Evolutionary conservation across 2,888 invertebrate species (phyloP), one percentile per base, ranked within the genome.

Genomic region (Holacanthella duospinosa): DNA sequence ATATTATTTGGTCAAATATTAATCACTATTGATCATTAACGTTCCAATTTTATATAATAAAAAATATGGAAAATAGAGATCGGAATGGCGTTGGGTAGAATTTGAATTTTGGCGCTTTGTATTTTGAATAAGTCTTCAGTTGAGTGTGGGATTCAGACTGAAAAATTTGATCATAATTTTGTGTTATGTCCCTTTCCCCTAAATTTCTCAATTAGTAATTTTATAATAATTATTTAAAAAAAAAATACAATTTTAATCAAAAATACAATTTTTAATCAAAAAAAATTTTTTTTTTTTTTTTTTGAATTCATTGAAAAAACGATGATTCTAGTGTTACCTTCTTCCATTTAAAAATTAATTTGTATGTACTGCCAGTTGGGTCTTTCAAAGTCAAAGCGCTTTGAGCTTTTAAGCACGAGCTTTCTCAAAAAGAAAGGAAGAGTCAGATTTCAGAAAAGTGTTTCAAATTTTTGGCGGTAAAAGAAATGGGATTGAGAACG

Each of bases 341-440:
- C 16, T 36, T 36, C 36, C 36, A 6, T 36, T 36, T 16, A 6
- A 12, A 21, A 48, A 21, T 48, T 48, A 21, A 55, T 62, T 64
- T 58, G 58, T 59, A 54, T 56, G 64, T 62, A 65, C 65, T 67
- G 65, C 65, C 67, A 67, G 67, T 64, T 60, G 64, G 63, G 67
- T 67, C 67, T 67, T 67, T 67, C 67, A 67, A 61, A 65, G 67
- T 64, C 67, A 65, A 67, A 48, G 48, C 21, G 48, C 48, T 48
- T 48, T 48, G 48, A 48, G 48, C 48, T 48, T 48, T 48, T 48
- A 21, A 48, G 48, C 48, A 48, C 48, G 48, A 48, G 48, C 48
- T 48, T 48, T 48, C 21, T 48, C 21, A n/a, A 36, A 6, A 36
- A 36, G 16, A 12, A 36, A 12, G 48, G 48, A 21, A 36, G 16